These are phyloP conservation scores for Tinea trinotella DNA, from an alignment of 2,888 invertebrate genomes.

Conservation along the genomic window DNA sequence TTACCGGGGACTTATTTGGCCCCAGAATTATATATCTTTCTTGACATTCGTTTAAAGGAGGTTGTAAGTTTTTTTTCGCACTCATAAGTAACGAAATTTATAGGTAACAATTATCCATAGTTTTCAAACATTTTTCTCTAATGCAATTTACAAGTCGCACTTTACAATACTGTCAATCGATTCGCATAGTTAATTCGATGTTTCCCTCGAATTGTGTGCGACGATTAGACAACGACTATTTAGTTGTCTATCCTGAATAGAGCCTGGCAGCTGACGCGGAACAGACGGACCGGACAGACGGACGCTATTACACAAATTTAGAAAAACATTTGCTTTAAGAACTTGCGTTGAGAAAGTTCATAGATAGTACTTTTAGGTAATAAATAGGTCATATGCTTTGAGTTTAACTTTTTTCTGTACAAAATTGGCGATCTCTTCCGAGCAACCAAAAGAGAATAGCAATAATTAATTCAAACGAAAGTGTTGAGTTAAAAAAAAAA, in stretches of 20 bases:
- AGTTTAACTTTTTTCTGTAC: too few relatives aligned
- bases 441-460: too few relatives aligned
- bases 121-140: slow-evolving; percentile 10
- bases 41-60: too few relatives aligned
- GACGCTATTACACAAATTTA: slow-evolving; percentile 64
- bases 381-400: too few relatives aligned
- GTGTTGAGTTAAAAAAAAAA: too few relatives aligned
- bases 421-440: too few relatives aligned
- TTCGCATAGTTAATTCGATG: slow-evolving; percentile 53
- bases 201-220: slow-evolving; percentile 62
- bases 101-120: not conserved
- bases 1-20: too few relatives aligned
- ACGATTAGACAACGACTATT: slow-evolving; percentile 69
- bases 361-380: too few relatives aligned
- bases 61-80: too few relatives aligned
- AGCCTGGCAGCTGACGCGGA: slow-evolving; percentile 63
- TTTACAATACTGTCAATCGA: slow-evolving; percentile 13
- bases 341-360: too few relatives aligned
- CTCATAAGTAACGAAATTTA: not conserved
- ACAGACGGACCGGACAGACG: slow-evolving; percentile 39
- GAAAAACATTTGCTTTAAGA: slow-evolving; percentile 60
- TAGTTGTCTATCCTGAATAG: slow-evolving; percentile 54
- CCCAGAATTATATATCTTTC: too few relatives aligned
- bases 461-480: too few relatives aligned
- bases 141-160: slow-evolving; percentile 6